These are phyloP conservation scores for Ostrea denselamellosa DNA, from an alignment of 1,140 invertebrate genomes.

Conservation along the genomic window DNA sequence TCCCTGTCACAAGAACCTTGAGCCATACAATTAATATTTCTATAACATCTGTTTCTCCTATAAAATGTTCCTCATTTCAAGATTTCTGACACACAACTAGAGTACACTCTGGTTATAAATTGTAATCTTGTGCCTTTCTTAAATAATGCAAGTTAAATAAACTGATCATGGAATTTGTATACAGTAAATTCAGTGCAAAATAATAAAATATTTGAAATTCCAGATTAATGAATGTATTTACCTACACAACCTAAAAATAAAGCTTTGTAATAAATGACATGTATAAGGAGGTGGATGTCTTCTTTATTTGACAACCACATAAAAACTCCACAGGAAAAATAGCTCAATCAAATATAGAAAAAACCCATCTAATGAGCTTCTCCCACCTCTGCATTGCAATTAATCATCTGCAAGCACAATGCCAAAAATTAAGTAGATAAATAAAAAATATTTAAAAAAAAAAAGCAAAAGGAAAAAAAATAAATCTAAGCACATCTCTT, in stretches of 20 bases:
- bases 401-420: slow-evolving; percentile 13
- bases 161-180: background rate
- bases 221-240: slow-evolving; percentile 1
- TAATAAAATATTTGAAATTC: background rate
- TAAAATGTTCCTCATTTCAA: background rate
- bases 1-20: background rate
- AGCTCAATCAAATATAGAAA: background rate
- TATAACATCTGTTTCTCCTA: slow-evolving; percentile 25
- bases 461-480: too few species aligned
- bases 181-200: slow-evolving; percentile 1
- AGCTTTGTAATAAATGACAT: background rate
- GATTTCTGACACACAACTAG: background rate
- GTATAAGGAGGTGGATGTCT: background rate
- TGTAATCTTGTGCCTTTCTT: background rate
- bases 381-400: background rate
- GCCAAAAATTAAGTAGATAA: background rate
- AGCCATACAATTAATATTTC: background rate
- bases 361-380: background rate
- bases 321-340: background rate
- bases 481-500: background rate
- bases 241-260: slow-evolving; percentile 22
- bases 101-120: background rate
- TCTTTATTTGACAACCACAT: background rate
- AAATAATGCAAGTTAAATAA: background rate
- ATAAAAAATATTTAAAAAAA: too few species aligned